phyloP scores from a whole-genome alignment of 2,888 invertebrate genomes.

The Acronicta alni region DNA sequence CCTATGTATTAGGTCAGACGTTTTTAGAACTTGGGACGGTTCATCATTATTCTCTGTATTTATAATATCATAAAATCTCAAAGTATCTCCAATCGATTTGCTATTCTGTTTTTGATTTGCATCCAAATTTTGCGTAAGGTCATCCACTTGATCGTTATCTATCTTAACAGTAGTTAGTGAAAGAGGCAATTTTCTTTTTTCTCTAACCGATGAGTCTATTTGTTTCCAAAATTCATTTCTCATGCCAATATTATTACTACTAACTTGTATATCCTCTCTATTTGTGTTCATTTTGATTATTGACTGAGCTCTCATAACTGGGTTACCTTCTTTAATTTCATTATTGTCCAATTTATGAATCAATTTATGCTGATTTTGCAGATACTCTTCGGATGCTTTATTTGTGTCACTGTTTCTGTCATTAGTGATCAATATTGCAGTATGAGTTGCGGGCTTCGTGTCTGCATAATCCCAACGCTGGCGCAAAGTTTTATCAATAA shows the following conservation, averaged over 20 bases:
- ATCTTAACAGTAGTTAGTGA: background rate
- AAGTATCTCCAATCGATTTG: background rate
- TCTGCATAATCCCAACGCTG: background rate
- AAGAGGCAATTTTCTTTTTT: background rate
- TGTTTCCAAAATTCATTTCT: background rate
- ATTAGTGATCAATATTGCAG: constrained; percentile 2
- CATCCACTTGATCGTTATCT: background rate
- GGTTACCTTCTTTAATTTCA: background rate
- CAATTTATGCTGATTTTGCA: background rate
- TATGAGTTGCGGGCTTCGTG: constrained; percentile 16
- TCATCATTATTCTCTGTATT: background rate
- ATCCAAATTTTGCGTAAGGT: constrained; percentile 3
- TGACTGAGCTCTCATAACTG: background rate
- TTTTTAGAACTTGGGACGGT: background rate
- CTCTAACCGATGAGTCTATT: background rate
- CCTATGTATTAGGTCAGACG: background rate
- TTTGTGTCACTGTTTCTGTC: background rate
- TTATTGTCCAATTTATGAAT: background rate
- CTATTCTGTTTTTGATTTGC: background rate
- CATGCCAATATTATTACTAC: background rate
- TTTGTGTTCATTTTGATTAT: background rate
- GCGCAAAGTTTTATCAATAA: constrained; percentile 2
- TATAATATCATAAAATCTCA: background rate
- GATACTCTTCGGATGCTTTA: background rate
- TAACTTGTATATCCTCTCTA: background rate